Conservation (phyloP, 2,888 invertebrate species). For the Vanessa cardui region DNA sequence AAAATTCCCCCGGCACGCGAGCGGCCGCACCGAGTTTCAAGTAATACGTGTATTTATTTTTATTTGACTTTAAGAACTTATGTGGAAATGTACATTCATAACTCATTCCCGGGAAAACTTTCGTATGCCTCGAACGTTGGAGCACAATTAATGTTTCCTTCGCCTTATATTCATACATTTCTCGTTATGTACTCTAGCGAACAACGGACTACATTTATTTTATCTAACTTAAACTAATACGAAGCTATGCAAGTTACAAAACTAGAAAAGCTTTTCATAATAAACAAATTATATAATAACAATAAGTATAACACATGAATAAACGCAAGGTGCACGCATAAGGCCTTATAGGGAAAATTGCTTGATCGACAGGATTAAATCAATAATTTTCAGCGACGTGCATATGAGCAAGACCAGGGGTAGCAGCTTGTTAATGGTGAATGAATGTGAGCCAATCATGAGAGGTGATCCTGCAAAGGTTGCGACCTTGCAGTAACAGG, state of each 20-base stretch:
- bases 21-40: neutral
- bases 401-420: too few relatives aligned
- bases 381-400: too few relatives aligned
- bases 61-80: slow-evolving; percentile 10
- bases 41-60: slow-evolving; percentile 8
- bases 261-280: too few relatives aligned
- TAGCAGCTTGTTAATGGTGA: neutral
- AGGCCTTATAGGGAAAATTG: too few relatives aligned
- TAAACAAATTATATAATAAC: too few relatives aligned
- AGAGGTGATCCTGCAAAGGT: slow-evolving; percentile 7
- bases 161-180: slow-evolving; percentile 1
- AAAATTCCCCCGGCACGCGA: slow-evolving; percentile 12
- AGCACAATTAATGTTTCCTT: slow-evolving; percentile 11
- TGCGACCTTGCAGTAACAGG: slow-evolving; percentile 4
- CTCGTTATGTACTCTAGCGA: neutral
- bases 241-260: too few relatives aligned
- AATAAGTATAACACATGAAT: too few relatives aligned
- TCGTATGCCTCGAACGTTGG: neutral
- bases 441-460: neutral
- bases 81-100: slow-evolving; percentile 7
- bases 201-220: neutral
- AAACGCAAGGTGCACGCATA: too few relatives aligned
- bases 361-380: too few relatives aligned
- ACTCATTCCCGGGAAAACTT: slow-evolving; percentile 8
- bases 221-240: too few relatives aligned